Base-by-base conservation (phyloP, 1,140 invertebrate genomes). In the Aphelinus certus region DNA sequence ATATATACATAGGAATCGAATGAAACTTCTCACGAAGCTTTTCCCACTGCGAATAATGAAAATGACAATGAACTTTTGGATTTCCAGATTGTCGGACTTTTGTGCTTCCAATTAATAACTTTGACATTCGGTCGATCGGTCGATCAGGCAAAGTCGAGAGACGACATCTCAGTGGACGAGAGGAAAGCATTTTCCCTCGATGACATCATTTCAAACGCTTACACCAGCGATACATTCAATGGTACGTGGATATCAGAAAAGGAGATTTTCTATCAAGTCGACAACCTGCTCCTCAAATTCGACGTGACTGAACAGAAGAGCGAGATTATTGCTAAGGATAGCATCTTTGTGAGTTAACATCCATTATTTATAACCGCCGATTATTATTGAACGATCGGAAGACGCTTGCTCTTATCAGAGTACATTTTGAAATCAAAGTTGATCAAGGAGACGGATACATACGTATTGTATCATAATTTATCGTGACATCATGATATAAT, bases 211-310 rank as follows among this genome's bases (percentile, higher is more conserved):
- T 73, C 64, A 7, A 80, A 78, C 68, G 55, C 69, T 79, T 82
- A 78, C 75, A 76, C 3, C 9, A 76, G 75, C 60, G 63, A 73
- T 62, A 45, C 71, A n/a, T 86, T 87, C 79, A 86, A 86, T 55
- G 86, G 83, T 47, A 83, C 81, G 48, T 87, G 86, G 86, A 81
- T 81, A 75, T 83, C 86, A 7, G 69, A 79, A 9, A 82, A 78
- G 6, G 82, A 82, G 69, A 82, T 87, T 78, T 73, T 83, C 69
- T 81, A 80, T 63, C 65, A 74, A 10, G 63, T 83, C 58, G 9
- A 47, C 51, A 43, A 75, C 1, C 64, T 74, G 2, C 74, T 85
- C 42, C 68, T 75, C 4, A 70, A 78, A 67, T 85, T 81, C 67
- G 76, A 86, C 56, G 82, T 81, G 4, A 76, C 73, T 42, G 82